Conservation (phyloP, 2,888 invertebrate species). For the Drepanosiphum platanoidis region DNA sequence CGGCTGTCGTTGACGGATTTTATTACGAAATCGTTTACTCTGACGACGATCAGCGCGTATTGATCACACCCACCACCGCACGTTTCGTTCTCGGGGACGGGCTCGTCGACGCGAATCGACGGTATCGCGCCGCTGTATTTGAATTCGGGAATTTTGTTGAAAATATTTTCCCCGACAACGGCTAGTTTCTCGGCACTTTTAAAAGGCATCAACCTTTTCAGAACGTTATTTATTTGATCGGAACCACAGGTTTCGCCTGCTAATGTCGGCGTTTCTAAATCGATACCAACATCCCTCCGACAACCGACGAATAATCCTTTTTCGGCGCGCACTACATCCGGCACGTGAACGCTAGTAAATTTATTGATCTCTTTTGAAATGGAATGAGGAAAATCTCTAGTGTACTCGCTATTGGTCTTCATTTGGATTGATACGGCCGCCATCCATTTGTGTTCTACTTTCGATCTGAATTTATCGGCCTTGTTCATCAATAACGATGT, state of each 20-base stretch:
- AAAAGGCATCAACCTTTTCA: neutral
- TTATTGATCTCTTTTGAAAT: neutral
- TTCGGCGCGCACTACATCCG: constrained; percentile 27
- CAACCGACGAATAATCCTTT: neutral
- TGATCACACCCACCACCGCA: neutral
- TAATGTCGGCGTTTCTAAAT: neutral
- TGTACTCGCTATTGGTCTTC: constrained; percentile 6
- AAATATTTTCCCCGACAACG: constrained; percentile 32
- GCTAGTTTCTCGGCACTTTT: constrained; percentile 29
- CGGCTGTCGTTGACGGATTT: neutral
- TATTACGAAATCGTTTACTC: constrained; percentile 12
- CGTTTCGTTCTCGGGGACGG: neutral
- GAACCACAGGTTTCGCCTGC: neutral
- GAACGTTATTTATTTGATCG: neutral
- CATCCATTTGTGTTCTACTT: constrained; percentile 37
- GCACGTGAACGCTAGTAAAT: constrained; percentile 21
- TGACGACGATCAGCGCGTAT: neutral
- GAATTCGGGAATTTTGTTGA: neutral
- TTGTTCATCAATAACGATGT: constrained; percentile 40
- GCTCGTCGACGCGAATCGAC: neutral
- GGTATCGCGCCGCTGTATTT: constrained; percentile 11
- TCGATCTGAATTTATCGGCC: constrained; percentile 43
- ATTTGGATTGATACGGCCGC: constrained; percentile 11
- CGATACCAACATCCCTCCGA: neutral
- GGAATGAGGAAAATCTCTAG: neutral